A percentile compares a stretch with the other conserved stretches of the same genome.
Evolutionary conservation across 2,113 vertebrate species (phyloP).

Genomic region (Chlorocebus sabaeus): DNA sequence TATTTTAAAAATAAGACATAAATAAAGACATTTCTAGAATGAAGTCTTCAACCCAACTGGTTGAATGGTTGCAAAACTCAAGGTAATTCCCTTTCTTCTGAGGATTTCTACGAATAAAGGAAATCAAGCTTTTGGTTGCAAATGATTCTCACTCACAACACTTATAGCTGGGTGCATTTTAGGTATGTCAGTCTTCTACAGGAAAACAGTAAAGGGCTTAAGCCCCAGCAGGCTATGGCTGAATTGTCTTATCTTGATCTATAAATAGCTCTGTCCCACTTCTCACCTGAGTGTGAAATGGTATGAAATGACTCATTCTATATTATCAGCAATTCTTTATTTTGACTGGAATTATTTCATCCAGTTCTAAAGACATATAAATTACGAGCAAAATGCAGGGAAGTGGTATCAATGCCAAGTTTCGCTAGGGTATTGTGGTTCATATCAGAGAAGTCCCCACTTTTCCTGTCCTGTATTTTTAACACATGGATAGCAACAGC

Average conservation of each 20-base stretch:
- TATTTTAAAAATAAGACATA: background rate
- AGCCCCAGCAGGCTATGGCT: background rate
- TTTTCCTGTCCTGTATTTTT: slow-evolving; percentile 82
- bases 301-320: slow-evolving; percentile 47
- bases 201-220: background rate
- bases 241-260: background rate
- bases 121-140: background rate
- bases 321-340: slow-evolving; percentile 72
- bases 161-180: background rate
- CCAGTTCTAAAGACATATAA: slow-evolving; percentile 75
- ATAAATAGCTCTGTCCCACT: background rate
- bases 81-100: background rate
- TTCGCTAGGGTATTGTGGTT: slow-evolving; percentile 78
- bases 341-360: slow-evolving; percentile 72
- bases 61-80: background rate
- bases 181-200: background rate
- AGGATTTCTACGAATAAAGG: background rate
- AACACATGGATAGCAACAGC: slow-evolving; percentile 70
- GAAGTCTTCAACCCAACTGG: background rate
- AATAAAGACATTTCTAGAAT: background rate
- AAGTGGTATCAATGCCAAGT: slow-evolving; percentile 79
- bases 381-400: slow-evolving; percentile 83
- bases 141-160: background rate
- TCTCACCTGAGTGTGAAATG: background rate
- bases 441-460: slow-evolving; percentile 80